Conservation (phyloP, 2,797 vertebrate genomes). For the Triplophysa bombifrons region DNA sequence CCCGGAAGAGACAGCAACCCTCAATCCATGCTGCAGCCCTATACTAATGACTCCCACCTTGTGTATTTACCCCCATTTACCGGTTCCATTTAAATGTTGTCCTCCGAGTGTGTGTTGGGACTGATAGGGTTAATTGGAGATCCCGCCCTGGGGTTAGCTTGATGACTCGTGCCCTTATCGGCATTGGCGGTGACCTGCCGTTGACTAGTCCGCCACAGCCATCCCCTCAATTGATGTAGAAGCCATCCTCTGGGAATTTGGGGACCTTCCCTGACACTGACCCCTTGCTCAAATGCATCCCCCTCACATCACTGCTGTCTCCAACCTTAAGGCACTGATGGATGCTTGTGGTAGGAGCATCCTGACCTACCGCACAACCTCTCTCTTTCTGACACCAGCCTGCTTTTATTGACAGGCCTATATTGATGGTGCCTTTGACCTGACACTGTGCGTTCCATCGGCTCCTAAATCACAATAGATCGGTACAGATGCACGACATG, state of each 20-base stretch:
- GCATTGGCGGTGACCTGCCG: constrained; percentile 74
- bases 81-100: constrained; percentile 14
- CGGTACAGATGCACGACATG: constrained; percentile 53
- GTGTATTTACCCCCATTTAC: constrained; percentile 43
- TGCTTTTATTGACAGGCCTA: constrained; percentile 45
- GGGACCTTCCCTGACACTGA: constrained; percentile 44
- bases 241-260: constrained; percentile 40
- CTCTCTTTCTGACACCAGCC: constrained; percentile 43
- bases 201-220: constrained; percentile 62
- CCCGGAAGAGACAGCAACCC: background rate
- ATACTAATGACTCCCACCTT: constrained; percentile 41
- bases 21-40: constrained; percentile 14
- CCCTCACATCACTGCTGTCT: constrained; percentile 33
- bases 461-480: constrained; percentile 49
- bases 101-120: constrained; percentile 45
- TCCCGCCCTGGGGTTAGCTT: constrained; percentile 73
- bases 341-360: constrained; percentile 19
- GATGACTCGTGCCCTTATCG: constrained; percentile 77
- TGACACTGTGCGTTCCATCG: constrained; percentile 55
- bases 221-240: constrained; percentile 41
- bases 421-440: constrained; percentile 59
- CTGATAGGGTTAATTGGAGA: constrained; percentile 77
- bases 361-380: constrained; percentile 6
- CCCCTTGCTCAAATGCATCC: constrained; percentile 30
- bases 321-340: constrained; percentile 34